Base-by-base conservation (phyloP, 37 sponge, comb jelly and placozoan genomes). In the Ephydatia muelleri region DNA sequence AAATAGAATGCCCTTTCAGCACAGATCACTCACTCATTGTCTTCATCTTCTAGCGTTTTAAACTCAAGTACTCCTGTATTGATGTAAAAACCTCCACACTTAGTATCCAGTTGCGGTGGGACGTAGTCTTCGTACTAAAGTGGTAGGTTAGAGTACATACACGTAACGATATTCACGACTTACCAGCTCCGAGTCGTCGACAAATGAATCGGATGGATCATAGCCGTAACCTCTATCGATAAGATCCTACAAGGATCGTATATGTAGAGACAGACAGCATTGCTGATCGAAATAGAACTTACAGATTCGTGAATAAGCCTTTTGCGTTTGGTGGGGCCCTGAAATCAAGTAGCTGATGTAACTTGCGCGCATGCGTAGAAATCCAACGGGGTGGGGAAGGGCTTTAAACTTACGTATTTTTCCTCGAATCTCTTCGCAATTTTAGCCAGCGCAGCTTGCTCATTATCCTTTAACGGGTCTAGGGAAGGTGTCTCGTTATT, bases 21-120 rank as follows among this genome's bases (percentile, higher is more conserved):
- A 73, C 0, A 81, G 9, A 39, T 36, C 23, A 73, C 88, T 85
- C 76, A 93, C 91, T 89, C 84, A 13, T 39, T 38, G 21, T 82
- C 83, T 0, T 66, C 87, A 40, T 88, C 90, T 28, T 75, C 73
- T 31, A 82, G 65, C 65, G 69, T 30, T 75, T 88, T 92, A 75
- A 90, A 95, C 67, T 90, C 85, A 28, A 95, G 72, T n/a, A 88
- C 87, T 29, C 96, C 96, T 49, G 82, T 85, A 80, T 95, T 95
- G 84, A 95, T 75, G 72, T 95, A 95, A 74, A 95, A 95, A 2
- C 96, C 96, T 82, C 96, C 96, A 77, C 82, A 83, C 49, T 76
- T 78, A 2, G 96, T 95, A 65, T 95, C 96, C 84, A 95, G 40
- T 26, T 88, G 83, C 16, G 70, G 84, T 26, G 96, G 96, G 16